Base-by-base conservation (phyloP, 2,797 vertebrate genomes). In the Enteromius afrohamiltoni region DNA sequence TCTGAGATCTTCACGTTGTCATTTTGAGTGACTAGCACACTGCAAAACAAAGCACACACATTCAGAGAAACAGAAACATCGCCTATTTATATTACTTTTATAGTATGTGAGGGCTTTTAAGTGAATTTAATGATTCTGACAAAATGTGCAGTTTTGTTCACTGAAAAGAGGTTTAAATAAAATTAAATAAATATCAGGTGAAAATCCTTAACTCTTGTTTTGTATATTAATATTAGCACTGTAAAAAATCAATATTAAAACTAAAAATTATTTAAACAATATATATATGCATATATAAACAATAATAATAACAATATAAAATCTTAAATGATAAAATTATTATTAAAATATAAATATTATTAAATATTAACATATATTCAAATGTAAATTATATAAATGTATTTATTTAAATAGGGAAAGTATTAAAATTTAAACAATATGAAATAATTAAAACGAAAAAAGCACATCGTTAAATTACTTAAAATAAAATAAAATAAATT, bases 1-100 rank as follows among this genome's bases (percentile, higher is more conserved):
- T 99, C 98, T 1, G 98, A 99, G 91, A 99, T 99, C 93, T 99
- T 99, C 87, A 99, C 96, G 85, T 93, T 93, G 91, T 99, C 98
- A 31, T 95, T 96, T 88, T 97, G 96, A 83, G 98, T 99, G 88
- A 99, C 97, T 92, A 99, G 93, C 90, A 99, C 98, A 84, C 98
- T 99, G 86, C 80, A 74, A 51, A 23, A 34, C n/a, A 58, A 23
- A 69, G 60, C 55, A 79, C 49, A 60, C 60, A 42, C 53, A 14
- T 13, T 21, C 23, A 65, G 31, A 40, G 17, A 51, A n/a, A 16
- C 76, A 37, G 37, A 29, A 53, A 13, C 7, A 62, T 29, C 26
- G 5, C 13, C 11, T 5, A 29, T 16, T 29, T 14, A 29, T 13
- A 62, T 13, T 62, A 29, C 2, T 62, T 60, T 23, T 23, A 60